Evolutionary conservation across 2,797 vertebrate genomes (phyloP).

Genomic region (Tokudaia muenninki): DNA sequence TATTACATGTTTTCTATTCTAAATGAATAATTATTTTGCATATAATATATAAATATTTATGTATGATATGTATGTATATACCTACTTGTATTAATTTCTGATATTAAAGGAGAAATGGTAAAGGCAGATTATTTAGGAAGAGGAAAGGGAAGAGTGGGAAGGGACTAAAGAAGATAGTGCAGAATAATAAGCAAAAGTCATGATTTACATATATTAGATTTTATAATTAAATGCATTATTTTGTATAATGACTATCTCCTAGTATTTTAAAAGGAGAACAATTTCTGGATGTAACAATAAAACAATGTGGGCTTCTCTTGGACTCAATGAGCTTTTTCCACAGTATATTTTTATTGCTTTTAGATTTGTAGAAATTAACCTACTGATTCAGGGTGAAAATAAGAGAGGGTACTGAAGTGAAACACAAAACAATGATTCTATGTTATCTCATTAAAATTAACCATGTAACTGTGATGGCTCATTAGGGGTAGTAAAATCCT

Average conservation of each 20-base stretch:
- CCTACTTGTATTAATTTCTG: neutral
- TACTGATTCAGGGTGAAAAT: neutral
- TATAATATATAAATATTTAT: neutral
- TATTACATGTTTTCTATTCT: neutral
- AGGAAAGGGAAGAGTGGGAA: no score
- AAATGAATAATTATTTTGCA: neutral
- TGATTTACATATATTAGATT: neutral
- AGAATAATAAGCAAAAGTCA: neutral
- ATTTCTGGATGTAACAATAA: neutral
- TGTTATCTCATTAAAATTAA: conserved; percentile 12
- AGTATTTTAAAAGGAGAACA: neutral
- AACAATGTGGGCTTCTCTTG: neutral
- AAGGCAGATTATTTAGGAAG: neutral
- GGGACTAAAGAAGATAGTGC: neutral
- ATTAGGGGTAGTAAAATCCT: conserved; percentile 31
- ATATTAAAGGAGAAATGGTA: neutral
- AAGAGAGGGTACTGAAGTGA: neutral
- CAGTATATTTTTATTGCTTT: neutral
- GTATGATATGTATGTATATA: neutral
- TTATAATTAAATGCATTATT: neutral
- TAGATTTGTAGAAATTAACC: conserved; percentile 10
- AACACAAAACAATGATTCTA: conserved; percentile 10
- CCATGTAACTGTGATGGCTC: neutral
- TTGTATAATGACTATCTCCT: neutral
- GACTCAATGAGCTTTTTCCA: neutral